phyloP scores from a whole-genome alignment of 2,797 vertebrate species.

The Sebastes elongatus region DNA sequence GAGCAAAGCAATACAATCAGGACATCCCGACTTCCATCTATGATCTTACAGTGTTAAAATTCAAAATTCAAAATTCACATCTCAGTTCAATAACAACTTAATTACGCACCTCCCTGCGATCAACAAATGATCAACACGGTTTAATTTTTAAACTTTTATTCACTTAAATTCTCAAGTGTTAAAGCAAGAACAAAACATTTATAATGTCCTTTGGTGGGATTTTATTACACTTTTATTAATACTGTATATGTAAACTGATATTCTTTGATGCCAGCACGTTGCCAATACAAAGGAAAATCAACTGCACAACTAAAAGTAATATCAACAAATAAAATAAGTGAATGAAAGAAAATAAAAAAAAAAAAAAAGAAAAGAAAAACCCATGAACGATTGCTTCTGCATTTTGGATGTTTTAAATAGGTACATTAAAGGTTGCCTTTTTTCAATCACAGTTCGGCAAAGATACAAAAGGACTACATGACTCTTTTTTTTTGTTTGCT shows the following conservation, averaged over 20 bases:
- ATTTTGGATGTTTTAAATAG: slow-evolving; percentile 84
- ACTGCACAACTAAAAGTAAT: slow-evolving; percentile 87
- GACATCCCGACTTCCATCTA: not conserved
- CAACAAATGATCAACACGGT: slow-evolving; percentile 33
- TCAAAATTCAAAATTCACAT: not conserved
- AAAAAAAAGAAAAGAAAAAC: slow-evolving; percentile 65
- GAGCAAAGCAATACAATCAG: not conserved
- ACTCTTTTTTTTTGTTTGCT: slow-evolving; percentile 78
- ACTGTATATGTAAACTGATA: slow-evolving; percentile 96
- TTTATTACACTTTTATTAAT: slow-evolving; percentile 93
- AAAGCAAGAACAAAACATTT: slow-evolving; percentile 99
- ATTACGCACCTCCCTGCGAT: not conserved
- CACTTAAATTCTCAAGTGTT: slow-evolving; percentile 96
- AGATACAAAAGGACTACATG: slow-evolving; percentile 93
- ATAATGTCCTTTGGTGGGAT: slow-evolving; percentile 99
- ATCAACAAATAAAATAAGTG: slow-evolving; percentile 55
- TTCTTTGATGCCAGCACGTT: slow-evolving; percentile 98
- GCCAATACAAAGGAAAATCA: slow-evolving; percentile 93
- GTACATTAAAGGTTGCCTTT: slow-evolving; percentile 90
- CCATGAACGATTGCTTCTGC: slow-evolving; percentile 76
- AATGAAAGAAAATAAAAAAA: slow-evolving; percentile 65
- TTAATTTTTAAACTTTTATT: slow-evolving; percentile 90
- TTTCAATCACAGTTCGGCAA: slow-evolving; percentile 92
- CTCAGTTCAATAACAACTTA: not conserved
- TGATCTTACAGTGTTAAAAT: not conserved